Percentiles rank a stretch among this genome's conserved stretches.
phyloP scores from a whole-genome alignment of 2,113 vertebrate species.

The Brienomyrus longianalis region DNA sequence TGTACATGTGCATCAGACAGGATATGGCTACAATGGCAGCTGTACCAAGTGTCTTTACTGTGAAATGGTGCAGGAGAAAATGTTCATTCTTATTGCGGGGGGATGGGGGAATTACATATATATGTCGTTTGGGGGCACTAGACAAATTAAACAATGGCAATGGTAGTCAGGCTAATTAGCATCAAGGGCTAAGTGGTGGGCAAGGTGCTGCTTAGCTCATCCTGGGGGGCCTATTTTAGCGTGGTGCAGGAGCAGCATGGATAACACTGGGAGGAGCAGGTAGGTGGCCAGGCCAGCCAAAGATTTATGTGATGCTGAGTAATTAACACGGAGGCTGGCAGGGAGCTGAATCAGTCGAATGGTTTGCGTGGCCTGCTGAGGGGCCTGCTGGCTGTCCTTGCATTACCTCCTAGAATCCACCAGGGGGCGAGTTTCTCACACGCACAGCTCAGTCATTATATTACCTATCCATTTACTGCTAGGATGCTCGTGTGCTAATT shows the following conservation, averaged over 20 bases:
- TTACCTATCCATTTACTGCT: background rate
- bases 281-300: background rate
- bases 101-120: background rate
- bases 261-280: background rate
- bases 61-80: background rate
- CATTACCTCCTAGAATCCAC: background rate
- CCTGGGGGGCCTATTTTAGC: background rate
- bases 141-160: background rate
- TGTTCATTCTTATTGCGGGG: background rate
- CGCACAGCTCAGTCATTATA: background rate
- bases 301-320: background rate
- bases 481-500: background rate
- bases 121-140: background rate
- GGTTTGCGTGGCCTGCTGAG: background rate
- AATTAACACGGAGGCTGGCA: background rate
- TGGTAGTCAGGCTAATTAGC: background rate
- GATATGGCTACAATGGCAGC: background rate
- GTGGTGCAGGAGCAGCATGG: background rate
- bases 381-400: background rate
- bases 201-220: background rate
- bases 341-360: background rate
- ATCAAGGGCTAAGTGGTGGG: background rate
- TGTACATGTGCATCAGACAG: background rate
- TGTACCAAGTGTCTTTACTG: background rate
- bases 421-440: background rate